Conservation (phyloP, 2,797 vertebrate species). For the Aphelocoma californica region DNA sequence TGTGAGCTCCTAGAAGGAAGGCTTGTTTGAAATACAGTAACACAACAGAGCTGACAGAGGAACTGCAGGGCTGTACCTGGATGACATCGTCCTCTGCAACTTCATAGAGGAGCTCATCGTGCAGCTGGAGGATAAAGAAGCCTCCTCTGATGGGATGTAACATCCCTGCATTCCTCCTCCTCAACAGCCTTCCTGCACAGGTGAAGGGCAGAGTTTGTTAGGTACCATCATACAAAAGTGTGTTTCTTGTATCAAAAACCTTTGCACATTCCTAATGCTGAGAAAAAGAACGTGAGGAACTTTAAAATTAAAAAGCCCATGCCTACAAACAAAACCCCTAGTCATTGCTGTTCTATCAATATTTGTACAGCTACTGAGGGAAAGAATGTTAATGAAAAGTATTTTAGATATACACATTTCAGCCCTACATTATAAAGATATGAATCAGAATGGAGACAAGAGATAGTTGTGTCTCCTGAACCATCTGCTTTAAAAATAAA, state of each 20-base stretch:
- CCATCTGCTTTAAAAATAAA: conserved; percentile 44
- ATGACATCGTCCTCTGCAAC: conserved; percentile 88
- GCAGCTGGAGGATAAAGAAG: conserved; percentile 94
- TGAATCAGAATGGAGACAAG: conserved; percentile 29
- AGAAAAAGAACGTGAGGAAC: background rate
- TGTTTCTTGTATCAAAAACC: background rate
- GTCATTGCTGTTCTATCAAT: background rate
- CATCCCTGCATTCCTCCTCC: conserved; percentile 46
- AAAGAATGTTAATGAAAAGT: conserved; percentile 24
- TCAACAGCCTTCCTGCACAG: conserved; percentile 52
- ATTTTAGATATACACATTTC: conserved; percentile 13
- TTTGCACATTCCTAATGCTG: background rate
- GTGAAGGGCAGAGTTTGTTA: background rate
- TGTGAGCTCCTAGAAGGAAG: background rate
- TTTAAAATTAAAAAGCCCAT: background rate
- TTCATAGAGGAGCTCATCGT: conserved; percentile 96
- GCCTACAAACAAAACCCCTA: background rate
- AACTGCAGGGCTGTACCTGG: conserved; percentile 77
- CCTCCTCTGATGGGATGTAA: conserved; percentile 77
- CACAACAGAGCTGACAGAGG: background rate
- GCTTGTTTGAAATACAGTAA: background rate
- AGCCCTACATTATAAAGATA: background rate
- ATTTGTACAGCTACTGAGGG: background rate
- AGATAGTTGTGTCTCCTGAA: background rate
- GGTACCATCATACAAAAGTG: background rate